Conservation (phyloP, 2,113 vertebrate genomes). For the Alectura lathami region DNA sequence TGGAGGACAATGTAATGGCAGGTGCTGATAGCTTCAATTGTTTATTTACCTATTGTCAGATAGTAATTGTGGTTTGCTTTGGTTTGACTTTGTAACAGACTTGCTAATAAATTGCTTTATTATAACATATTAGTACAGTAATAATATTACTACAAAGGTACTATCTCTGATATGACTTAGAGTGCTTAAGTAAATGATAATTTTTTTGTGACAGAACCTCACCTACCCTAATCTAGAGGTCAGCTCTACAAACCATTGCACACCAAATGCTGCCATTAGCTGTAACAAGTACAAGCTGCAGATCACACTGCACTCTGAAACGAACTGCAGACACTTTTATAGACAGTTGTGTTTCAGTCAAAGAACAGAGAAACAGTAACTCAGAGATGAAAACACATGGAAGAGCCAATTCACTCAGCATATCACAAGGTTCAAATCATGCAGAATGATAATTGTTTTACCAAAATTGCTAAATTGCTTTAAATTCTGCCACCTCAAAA, state of each 20-base stretch:
- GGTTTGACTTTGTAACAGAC: not conserved
- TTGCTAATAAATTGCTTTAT: not conserved
- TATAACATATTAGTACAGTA: not conserved
- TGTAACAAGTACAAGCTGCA: not conserved
- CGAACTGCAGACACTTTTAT: not conserved
- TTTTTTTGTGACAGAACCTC: not conserved
- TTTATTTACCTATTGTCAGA: not conserved
- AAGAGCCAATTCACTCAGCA: not conserved
- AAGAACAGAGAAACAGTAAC: not conserved
- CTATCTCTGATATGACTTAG: not conserved
- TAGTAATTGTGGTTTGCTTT: not conserved
- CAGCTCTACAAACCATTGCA: not conserved
- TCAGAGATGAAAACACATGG: not conserved
- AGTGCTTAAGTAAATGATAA: not conserved
- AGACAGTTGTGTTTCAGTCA: not conserved
- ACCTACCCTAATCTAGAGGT: not conserved
- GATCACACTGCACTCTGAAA: not conserved
- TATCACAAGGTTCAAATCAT: not conserved
- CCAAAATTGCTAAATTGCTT: not conserved
- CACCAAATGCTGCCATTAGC: not conserved
- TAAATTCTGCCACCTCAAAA: not conserved
- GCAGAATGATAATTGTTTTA: not conserved
- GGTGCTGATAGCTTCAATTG: not conserved
- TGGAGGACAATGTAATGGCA: not conserved
- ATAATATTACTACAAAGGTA: not conserved